A percentile compares a stretch with the other conserved stretches of the same genome.
These are phyloP conservation scores for Diaphora mendica DNA, from an alignment of 2,888 invertebrate genomes.

Conservation along the genomic window DNA sequence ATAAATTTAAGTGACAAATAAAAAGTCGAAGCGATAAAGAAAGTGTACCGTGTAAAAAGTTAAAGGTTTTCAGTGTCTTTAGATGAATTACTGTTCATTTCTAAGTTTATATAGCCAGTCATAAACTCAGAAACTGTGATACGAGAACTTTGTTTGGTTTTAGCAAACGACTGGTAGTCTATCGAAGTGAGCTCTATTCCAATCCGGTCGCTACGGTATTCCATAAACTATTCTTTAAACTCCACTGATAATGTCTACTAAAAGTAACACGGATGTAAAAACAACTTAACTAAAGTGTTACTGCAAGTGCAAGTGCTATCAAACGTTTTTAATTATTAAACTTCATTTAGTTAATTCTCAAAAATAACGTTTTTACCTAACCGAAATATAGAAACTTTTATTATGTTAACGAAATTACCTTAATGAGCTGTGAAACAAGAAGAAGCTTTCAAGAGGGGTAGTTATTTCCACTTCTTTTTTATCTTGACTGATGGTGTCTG, in stretches of 20 bases:
- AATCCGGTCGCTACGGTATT: no score
- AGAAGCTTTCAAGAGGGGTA: conserved; percentile 63
- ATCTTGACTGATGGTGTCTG: conserved; percentile 66
- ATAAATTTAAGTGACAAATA: conserved; percentile 41
- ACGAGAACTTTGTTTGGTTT: background rate
- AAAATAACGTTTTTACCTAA: conserved; percentile 39
- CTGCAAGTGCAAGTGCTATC: no score
- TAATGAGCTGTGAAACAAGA: conserved; percentile 60
- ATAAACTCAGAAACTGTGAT: background rate
- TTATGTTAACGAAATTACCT: conserved; percentile 61
- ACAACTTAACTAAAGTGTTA: background rate
- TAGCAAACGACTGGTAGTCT: background rate
- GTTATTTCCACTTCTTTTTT: conserved; percentile 63
- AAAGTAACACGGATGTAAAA: background rate
- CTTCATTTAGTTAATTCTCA: background rate
- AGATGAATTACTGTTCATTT: background rate
- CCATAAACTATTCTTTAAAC: background rate
- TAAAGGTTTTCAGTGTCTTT: background rate
- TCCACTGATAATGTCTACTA: background rate
- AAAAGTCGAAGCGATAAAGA: background rate
- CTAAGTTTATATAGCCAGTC: background rate
- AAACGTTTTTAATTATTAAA: background rate
- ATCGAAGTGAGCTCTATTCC: background rate
- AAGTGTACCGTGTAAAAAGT: background rate
- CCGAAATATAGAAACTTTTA: conserved; percentile 53